Evolutionary conservation across 2,888 invertebrate species (phyloP).

Genomic region (Apotomis capreana): DNA sequence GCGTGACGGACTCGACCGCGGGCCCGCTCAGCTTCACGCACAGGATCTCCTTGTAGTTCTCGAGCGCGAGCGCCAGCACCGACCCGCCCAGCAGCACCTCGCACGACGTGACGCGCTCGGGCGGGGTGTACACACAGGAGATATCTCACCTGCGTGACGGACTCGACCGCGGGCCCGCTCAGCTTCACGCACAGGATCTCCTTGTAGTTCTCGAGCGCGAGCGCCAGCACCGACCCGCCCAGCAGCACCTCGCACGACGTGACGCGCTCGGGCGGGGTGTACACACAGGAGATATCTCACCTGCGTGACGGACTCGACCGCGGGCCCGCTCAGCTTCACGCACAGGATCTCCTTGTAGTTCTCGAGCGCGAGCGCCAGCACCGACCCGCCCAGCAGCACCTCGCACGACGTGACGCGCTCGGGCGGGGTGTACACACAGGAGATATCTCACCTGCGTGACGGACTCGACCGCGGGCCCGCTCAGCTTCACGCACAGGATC

Average conservation of each 20-base stretch:
- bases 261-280: constrained; percentile 89
- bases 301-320: constrained; percentile 64
- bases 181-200: constrained; percentile 87
- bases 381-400: constrained; percentile 88
- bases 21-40: constrained; percentile 85
- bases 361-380: constrained; percentile 87
- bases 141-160: constrained; percentile 57
- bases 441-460: constrained; percentile 86
- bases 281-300: constrained; percentile 41
- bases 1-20: constrained; percentile 63
- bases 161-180: constrained; percentile 67
- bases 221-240: constrained; percentile 87
- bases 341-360: constrained; percentile 86
- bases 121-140: too few species aligned
- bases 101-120: constrained; percentile 62
- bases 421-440: constrained; percentile 90
- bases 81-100: constrained; percentile 90
- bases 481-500: too few species aligned
- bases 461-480: too few species aligned
- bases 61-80: constrained; percentile 87
- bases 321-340: constrained; percentile 81
- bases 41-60: constrained; percentile 85
- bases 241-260: constrained; percentile 90
- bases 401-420: constrained; percentile 90
- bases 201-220: constrained; percentile 86